Base-by-base conservation (phyloP, 2,113 vertebrate genomes). In the Micromys minutus region DNA sequence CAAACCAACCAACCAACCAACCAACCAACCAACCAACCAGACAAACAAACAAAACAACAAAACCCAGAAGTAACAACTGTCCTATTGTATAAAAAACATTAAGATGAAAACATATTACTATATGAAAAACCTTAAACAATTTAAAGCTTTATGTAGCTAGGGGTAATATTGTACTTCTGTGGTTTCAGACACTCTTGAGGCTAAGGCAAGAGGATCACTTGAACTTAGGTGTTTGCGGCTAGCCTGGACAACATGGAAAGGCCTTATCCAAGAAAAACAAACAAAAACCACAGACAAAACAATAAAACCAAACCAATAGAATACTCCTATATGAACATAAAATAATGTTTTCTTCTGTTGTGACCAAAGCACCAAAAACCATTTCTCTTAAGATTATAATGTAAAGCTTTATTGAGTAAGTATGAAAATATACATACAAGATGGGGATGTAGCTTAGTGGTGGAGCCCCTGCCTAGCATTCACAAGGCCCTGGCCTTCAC, bases 361-460 rank as follows among this genome's bases (percentile, higher is more conserved):
- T 90, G 71, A 72, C 7, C 15, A 80, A 57, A 88, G 94, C 31
- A 89, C 34, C 57, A 90, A 85, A 91, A 79, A 11, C 29, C 29
- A 90, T 90, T 94, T 94, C 81, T 17, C 63, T 86, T 79, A 89
- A 79, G 15, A 57, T 79, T 87, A 63, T 89, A 94, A 90, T 90
- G 76, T 57, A 94, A 69, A 77, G 5, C 5, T 86, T 95, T 71
- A 71, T 2, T 93, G 52, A 90, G 72, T 61, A 87, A 92, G 52
- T 17, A 39, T 75, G 90, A 67, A 89, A 87, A 80, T 39, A 74
- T 24, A 76, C 45, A 81, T 29, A 9, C 3, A 15, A n/a, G 65
- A 36, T 55, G 11, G 24, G 34, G 42, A 5, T 71, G 11, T 31
- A 9, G 34, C 22, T 61, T 42, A 17, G 63, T 50, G 65, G 34